Percentiles rank a stretch among this genome's conserved stretches.
Evolutionary conservation across 1,140 invertebrate genomes (phyloP).

Genomic region (Coenobita brevimanus): DNA sequence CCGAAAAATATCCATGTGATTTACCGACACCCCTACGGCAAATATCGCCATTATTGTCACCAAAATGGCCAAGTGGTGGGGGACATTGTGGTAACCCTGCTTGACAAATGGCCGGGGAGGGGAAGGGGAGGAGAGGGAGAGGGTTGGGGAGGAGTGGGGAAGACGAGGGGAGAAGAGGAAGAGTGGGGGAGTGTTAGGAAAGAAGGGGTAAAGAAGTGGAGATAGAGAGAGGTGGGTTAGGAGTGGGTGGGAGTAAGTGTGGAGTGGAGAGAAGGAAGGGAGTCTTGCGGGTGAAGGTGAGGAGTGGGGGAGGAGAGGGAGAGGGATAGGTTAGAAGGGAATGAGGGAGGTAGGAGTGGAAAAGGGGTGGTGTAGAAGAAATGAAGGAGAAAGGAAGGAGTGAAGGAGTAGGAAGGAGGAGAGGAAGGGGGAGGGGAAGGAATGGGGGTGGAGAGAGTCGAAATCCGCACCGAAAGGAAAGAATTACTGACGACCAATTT

Average conservation of each 20-base stretch:
- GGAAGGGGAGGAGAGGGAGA: background rate
- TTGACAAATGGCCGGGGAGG: too few relatives aligned
- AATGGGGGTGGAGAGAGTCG: background rate
- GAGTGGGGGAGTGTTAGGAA: too few relatives aligned
- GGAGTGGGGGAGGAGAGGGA: background rate
- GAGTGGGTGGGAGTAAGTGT: background rate
- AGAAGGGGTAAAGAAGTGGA: background rate
- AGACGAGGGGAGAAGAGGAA: background rate
- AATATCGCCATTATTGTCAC: too few relatives aligned
- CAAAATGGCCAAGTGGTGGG: too few relatives aligned
- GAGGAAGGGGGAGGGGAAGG: background rate
- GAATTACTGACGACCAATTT: background rate
- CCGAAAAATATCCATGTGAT: too few relatives aligned
- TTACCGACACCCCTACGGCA: too few relatives aligned
- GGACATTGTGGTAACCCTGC: too few relatives aligned
- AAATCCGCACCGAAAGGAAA: background rate
- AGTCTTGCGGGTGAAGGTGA: background rate
- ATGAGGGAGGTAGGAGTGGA: too few relatives aligned
- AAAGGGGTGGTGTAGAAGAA: too few relatives aligned
- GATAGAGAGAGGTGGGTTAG: background rate
- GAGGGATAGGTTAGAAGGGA: background rate
- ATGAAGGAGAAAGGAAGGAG: background rate
- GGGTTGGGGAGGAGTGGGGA: background rate
- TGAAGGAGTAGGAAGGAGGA: background rate
- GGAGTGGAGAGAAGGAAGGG: background rate